These are phyloP conservation scores for Gadopsis bispinosus DNA, from an alignment of 2,797 vertebrate genomes.

Conservation along the genomic window DNA sequence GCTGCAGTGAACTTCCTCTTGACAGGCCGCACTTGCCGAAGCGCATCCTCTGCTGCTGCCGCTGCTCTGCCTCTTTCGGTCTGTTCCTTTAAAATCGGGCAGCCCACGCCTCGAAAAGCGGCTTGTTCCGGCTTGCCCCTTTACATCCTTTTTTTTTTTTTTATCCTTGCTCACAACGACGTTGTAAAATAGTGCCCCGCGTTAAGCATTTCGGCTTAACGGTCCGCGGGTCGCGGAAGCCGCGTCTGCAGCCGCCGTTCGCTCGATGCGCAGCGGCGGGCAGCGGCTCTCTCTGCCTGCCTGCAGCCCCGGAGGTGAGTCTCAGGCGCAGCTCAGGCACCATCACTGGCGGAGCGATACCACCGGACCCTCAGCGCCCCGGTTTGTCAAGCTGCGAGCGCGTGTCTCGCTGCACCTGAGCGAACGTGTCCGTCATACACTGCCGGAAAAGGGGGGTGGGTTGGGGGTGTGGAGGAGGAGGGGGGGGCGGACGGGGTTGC, in stretches of 20 bases:
- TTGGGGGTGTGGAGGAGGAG: too few species aligned
- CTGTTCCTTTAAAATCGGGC: constrained; percentile 85
- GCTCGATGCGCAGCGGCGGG: constrained; percentile 27
- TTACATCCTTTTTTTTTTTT: constrained; percentile 81
- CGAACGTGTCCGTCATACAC: constrained; percentile 63
- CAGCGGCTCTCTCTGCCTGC: constrained; percentile 17
- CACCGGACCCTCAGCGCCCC: constrained; percentile 47
- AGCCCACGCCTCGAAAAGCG: constrained; percentile 90
- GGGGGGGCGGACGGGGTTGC: constrained; percentile 40
- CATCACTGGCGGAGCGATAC: constrained; percentile 83
- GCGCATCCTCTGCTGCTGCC: constrained; percentile 45
- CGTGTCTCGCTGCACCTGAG: constrained; percentile 69
- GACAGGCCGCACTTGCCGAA: constrained; percentile 50
- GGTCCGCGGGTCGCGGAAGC: neutral
- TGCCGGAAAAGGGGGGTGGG: constrained; percentile 39
- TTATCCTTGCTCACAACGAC: constrained; percentile 82
- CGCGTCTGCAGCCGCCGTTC: neutral
- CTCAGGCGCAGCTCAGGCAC: constrained; percentile 61
- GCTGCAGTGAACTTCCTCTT: constrained; percentile 59
- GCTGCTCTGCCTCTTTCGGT: constrained; percentile 35
- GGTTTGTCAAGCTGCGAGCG: constrained; percentile 68
- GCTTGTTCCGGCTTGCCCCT: constrained; percentile 89
- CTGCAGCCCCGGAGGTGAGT: constrained; percentile 32
- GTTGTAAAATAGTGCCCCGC: constrained; percentile 80
- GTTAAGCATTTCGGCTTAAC: neutral